Evolutionary conservation across 2,888 invertebrate genomes (phyloP), one percentile per base, ranked within the genome.

Genomic region (Apomyelois bistriatella): DNA sequence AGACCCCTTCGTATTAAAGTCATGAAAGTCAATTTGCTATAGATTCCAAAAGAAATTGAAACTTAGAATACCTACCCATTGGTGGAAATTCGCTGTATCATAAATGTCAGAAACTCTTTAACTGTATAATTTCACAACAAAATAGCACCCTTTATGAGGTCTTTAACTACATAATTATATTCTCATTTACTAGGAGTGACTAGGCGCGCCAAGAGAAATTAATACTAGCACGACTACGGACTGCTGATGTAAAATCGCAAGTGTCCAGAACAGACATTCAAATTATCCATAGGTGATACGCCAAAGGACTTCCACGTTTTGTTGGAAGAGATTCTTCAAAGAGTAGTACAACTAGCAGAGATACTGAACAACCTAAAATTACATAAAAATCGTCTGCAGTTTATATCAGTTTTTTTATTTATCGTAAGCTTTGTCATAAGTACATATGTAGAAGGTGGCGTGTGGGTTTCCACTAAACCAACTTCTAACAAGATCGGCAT

Each of bases 161-260:
- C 40, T 50, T 50, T 50, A 50, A 50, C 49, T 40, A 30, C 40
- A 50, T 50, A 50, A 50, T 50, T 50, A 50, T 50, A 50, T 50
- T 50, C 49, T 28, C 49, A 50, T 50, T 50, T 50, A 40, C 41
- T 15, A 40, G 49, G 49, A 50, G 40, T 50, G 41, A 50, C 49
- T 50, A 40, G 49, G 49, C 13, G 49, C 49, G 49, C 49, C 49
- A 28, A 50, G 49, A 50, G 49, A 50, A 50, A 50, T 50, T 50
- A 40, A 50, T 40, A 41, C 32, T 10, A 40, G 15, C 30, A 41
- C 49, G n/a, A 40, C 38, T 30, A 5, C 38, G 49, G 38, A 28
- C 22, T 9, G 9, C 40, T 16, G 40, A 40, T 16, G 7, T 40
- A 40, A 16, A 40, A 40, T 40, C 15, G 9, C 8, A 40, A 40